These are phyloP conservation scores for Hylaea fasciaria DNA, from an alignment of 2,888 invertebrate genomes.

Conservation along the genomic window DNA sequence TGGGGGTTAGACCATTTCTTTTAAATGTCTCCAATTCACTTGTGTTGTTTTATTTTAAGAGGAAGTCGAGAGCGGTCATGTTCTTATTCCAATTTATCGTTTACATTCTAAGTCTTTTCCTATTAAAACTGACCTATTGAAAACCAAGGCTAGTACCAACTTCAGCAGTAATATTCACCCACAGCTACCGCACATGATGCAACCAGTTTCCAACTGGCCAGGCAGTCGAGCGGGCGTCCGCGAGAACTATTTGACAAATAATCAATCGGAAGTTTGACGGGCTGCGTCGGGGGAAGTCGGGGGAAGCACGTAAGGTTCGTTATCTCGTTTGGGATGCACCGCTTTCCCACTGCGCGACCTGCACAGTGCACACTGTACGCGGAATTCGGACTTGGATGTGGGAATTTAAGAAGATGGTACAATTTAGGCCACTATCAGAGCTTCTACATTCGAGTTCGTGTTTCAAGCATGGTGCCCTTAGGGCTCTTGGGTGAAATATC, in stretches of 20 bases:
- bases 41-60: too few species aligned
- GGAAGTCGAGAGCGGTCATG: too few species aligned
- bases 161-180: background rate
- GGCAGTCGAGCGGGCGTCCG: constrained; percentile 27
- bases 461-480: too few species aligned
- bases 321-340: constrained; percentile 62
- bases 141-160: background rate
- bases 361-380: constrained; percentile 22
- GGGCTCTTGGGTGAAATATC: too few species aligned
- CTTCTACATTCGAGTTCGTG: too few species aligned
- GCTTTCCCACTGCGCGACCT: constrained; percentile 28
- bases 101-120: too few species aligned
- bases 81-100: too few species aligned
- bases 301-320: constrained; percentile 73
- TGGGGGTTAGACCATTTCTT: too few species aligned
- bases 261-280: constrained; percentile 72
- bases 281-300: constrained; percentile 47
- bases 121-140: too few species aligned
- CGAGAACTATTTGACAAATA: constrained; percentile 63
- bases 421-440: too few species aligned
- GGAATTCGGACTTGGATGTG: constrained; percentile 25
- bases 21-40: too few species aligned
- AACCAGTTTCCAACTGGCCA: constrained; percentile 18
- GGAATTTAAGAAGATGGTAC: background rate
- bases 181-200: constrained; percentile 6